These are phyloP conservation scores for Heliconius melpomene DNA, from an alignment of 1,140 invertebrate genomes.

Conservation along the genomic window DNA sequence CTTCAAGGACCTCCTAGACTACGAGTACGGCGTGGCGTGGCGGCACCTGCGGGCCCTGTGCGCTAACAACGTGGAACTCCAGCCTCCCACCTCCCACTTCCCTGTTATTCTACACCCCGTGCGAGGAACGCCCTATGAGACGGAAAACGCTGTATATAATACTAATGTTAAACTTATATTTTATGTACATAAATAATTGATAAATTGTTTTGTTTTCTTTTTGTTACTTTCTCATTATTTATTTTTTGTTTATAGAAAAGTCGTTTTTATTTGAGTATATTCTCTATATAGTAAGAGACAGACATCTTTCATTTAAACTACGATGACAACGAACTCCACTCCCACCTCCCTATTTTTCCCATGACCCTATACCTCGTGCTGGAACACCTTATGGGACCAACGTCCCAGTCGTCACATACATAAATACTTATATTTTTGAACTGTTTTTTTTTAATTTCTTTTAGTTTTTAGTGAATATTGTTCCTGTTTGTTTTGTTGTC, in stretches of 20 bases:
- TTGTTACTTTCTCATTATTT: neutral
- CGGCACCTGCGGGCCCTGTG: conserved; percentile 59
- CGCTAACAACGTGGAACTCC: conserved; percentile 42
- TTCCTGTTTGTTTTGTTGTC: no score
- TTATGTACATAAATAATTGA: conserved; percentile 37
- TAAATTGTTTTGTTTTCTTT: conserved; percentile 4
- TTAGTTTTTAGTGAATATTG: no score
- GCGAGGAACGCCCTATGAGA: conserved; percentile 51
- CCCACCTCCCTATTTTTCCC: no score
- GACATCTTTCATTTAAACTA: no score
- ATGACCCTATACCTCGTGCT: no score
- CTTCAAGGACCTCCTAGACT: conserved; percentile 58
- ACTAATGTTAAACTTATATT: conserved; percentile 61
- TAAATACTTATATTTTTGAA: no score
- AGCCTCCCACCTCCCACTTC: conserved; percentile 35
- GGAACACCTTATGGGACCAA: no score
- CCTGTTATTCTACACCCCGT: conserved; percentile 38
- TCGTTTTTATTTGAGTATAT: no score
- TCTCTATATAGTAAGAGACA: no score
- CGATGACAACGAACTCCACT: no score
- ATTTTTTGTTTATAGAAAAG: neutral
- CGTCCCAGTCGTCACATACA: no score
- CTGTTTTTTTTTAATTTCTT: no score
- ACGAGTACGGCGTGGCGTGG: conserved; percentile 66
- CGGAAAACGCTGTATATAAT: conserved; percentile 46